Evolutionary conservation across 2,113 vertebrate species (phyloP).

Genomic region (Seriola dumerili): DNA sequence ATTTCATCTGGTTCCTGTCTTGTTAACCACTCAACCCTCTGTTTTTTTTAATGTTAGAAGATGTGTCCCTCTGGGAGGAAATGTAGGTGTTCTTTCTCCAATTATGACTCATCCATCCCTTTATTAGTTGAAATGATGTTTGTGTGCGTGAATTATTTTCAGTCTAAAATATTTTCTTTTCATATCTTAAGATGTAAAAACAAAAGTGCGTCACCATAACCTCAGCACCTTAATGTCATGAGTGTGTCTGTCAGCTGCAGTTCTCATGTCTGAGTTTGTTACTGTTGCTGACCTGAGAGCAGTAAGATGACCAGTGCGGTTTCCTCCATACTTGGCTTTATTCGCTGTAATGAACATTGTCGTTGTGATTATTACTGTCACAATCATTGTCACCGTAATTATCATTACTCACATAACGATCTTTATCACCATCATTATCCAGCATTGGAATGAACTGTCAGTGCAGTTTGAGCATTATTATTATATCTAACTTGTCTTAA

Average conservation of each 20-base stretch:
- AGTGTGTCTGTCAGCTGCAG: background rate
- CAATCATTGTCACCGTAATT: background rate
- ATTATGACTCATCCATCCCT: too few relatives aligned
- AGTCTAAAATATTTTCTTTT: background rate
- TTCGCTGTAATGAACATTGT: conserved; percentile 14
- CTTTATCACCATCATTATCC: conserved; percentile 3
- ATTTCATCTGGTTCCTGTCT: too few relatives aligned
- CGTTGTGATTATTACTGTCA: background rate
- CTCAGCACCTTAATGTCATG: background rate
- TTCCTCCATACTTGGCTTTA: conserved; percentile 13
- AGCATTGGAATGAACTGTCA: background rate
- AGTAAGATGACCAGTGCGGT: conserved; percentile 13
- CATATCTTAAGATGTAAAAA: background rate
- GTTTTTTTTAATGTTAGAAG: too few relatives aligned
- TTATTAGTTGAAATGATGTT: background rate
- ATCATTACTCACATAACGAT: background rate
- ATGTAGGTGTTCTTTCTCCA: too few relatives aligned
- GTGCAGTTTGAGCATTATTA: background rate
- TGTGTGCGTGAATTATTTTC: background rate
- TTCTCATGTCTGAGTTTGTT: background rate
- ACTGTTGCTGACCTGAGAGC: conserved; percentile 36
- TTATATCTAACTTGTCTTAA: background rate
- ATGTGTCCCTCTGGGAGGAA: too few relatives aligned
- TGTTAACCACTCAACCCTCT: too few relatives aligned
- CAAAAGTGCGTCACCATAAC: background rate